Percentiles rank a stretch among this genome's conserved stretches.
These are phyloP conservation scores for Meteorus sp. DNA, from an alignment of 1,140 invertebrate genomes.

Conservation along the genomic window DNA sequence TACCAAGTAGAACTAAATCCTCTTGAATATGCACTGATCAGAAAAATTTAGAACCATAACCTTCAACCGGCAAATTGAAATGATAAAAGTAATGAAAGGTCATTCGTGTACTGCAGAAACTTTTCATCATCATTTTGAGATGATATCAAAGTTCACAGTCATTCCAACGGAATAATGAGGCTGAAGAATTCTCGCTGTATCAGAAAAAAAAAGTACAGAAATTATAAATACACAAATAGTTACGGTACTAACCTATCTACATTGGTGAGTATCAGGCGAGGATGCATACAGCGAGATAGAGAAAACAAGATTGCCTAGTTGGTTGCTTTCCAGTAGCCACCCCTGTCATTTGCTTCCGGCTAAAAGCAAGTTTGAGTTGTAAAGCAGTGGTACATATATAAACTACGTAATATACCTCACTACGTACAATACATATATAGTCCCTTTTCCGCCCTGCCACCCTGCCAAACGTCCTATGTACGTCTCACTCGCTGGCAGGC, in stretches of 20 bases:
- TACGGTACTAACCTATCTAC: too few species aligned
- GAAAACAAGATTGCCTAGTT: neutral
- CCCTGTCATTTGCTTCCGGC: conserved; percentile 37
- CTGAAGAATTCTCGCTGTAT: neutral
- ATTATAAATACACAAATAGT: neutral
- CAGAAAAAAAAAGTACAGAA: neutral
- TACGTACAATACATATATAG: too few species aligned
- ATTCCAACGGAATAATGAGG: neutral
- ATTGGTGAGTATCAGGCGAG: too few species aligned
- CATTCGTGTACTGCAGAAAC: too few species aligned
- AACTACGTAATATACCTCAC: too few species aligned
- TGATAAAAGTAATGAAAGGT: too few species aligned
- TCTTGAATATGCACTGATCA: too few species aligned
- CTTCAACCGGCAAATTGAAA: too few species aligned
- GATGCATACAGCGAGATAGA: too few species aligned
- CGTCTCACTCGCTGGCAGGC: conserved; percentile 16
- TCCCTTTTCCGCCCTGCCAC: neutral
- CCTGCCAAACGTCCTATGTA: neutral
- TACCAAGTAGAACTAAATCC: conserved; percentile 10
- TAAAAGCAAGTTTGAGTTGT: neutral
- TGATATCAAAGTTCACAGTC: neutral
- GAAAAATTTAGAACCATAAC: too few species aligned
- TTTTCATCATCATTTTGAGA: neutral
- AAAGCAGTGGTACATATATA: neutral
- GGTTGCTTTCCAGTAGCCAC: conserved; percentile 6